Evolutionary conservation across 1,140 invertebrate species (phyloP), one percentile per base, ranked within the genome.

Genomic region (Zaprionus vittiger): DNA sequence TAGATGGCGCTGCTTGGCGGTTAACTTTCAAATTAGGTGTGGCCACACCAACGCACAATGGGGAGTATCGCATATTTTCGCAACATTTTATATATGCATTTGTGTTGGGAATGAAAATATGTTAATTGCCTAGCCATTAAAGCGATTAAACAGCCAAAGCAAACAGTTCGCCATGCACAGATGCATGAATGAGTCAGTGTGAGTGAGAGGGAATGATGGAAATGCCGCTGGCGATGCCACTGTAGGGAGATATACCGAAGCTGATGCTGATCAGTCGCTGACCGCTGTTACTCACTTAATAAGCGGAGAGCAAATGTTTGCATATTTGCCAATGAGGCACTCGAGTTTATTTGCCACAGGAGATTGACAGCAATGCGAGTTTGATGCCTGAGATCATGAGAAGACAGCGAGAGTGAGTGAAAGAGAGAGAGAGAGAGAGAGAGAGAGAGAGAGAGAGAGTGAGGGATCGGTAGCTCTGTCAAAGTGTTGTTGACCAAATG

Each of bases 321-420:
- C 56, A 14, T 89, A 81, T 89, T 89, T 90, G 85, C 85, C 77
- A 79, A 81, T 70, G 55, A 87, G 84, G 34, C 85, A 90, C 84
- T 89, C 79, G 83, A 87, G 83, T 83, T 86, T 87, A 89, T 89
- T 89, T 89, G 84, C 85, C 84, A 79, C 84, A 89, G 84, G 84
- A 90, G 85, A 90, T 89, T 89, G 83, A 86, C 82, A 84, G 82
- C 82, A 85, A 83, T 64, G 59, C 49, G 71, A 60, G 66, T 79
- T 77, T 80, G 79, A 85, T 84, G 82, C 64, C 72, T 73, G 57
- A 69, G 14, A 54, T 62, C 54, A 75, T 70, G 52, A 70, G 66
- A 74, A 56, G n/a, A 67, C 14, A 31, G 15, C 31, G 64, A 64
- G 17, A 64, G 6, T 41, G 24, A 26, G 24, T 26, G 24, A 26